Evolutionary conservation across 2,888 invertebrate species (phyloP).

Genomic region (Chydorus sphaericus): DNA sequence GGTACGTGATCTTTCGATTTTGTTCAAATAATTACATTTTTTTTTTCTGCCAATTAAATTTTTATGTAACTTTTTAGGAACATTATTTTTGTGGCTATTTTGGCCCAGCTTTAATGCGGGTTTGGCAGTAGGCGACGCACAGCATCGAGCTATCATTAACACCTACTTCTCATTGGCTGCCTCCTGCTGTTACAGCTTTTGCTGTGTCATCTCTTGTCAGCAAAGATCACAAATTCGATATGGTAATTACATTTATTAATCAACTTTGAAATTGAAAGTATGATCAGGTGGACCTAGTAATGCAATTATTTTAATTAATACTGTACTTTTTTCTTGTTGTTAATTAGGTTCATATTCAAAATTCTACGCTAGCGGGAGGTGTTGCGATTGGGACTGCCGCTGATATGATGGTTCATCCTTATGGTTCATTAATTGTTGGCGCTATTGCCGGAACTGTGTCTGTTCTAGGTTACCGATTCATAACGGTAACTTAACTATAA

Average conservation of each 20-base stretch:
- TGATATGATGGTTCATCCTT: constrained; percentile 64
- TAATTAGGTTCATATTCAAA: constrained; percentile 66
- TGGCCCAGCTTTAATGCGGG: constrained; percentile 96
- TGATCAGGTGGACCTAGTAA: too few species aligned
- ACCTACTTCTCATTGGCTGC: constrained; percentile 78
- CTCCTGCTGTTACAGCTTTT: constrained; percentile 66
- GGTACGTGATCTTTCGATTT: too few species aligned
- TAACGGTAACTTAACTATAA: constrained; percentile 31
- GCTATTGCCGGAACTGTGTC: constrained; percentile 60
- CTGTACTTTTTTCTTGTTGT: constrained; percentile 28
- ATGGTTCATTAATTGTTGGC: constrained; percentile 68
- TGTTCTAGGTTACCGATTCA: constrained; percentile 59
- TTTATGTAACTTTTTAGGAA: too few species aligned
- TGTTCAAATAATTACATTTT: neutral
- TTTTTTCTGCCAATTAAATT: too few species aligned
- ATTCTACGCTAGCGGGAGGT: constrained; percentile 73
- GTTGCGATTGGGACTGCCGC: constrained; percentile 78
- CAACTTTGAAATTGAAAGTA: neutral
- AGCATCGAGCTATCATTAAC: constrained; percentile 77
- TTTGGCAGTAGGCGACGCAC: constrained; percentile 50
- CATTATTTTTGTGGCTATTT: constrained; percentile 86
- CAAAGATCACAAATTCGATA: constrained; percentile 60
- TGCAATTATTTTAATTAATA: too few species aligned
- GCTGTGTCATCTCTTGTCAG: constrained; percentile 62
- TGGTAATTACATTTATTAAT: too few species aligned